Conservation (phyloP, 2,113 vertebrate species). For the Dasypus novemcinctus region DNA sequence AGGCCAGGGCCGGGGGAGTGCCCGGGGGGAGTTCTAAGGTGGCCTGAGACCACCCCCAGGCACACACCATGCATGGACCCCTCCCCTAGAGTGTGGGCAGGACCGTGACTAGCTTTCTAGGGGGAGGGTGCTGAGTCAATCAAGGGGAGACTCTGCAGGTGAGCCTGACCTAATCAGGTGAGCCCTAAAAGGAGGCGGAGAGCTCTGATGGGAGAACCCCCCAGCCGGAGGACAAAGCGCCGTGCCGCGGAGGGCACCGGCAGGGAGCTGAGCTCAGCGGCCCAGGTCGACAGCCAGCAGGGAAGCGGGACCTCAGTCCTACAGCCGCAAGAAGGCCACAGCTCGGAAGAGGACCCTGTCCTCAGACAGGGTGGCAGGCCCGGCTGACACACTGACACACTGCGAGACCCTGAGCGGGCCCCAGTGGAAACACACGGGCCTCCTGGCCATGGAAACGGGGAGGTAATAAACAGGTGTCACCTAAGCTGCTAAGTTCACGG, state of each 20-base stretch:
- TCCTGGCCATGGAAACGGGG: background rate
- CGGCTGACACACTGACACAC: background rate
- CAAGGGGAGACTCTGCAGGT: background rate
- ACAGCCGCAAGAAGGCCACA: background rate
- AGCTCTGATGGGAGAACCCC: rapidly evolving
- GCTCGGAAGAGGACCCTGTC: background rate
- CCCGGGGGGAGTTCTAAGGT: too few relatives aligned
- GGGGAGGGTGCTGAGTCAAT: background rate
- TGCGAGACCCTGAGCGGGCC: background rate
- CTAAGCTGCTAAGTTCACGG: background rate
- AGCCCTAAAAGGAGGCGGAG: background rate
- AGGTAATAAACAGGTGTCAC: rapidly evolving
- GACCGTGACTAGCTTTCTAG: background rate
- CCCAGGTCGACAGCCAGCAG: background rate
- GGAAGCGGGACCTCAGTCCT: background rate
- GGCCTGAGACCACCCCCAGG: background rate
- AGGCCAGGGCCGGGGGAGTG: too few relatives aligned
- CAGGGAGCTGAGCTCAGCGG: background rate
- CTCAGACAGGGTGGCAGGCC: rapidly evolving
- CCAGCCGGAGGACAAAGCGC: too few relatives aligned
- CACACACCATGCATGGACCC: rapidly evolving
- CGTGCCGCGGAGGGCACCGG: background rate
- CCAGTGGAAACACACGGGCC: background rate
- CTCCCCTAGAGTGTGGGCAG: rapidly evolving
- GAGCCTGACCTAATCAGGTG: background rate